A percentile compares a stretch with the other conserved stretches of the same genome.
These are phyloP conservation scores for Eleginops maclovinus DNA, from an alignment of 2,113 vertebrate species.

Conservation along the genomic window DNA sequence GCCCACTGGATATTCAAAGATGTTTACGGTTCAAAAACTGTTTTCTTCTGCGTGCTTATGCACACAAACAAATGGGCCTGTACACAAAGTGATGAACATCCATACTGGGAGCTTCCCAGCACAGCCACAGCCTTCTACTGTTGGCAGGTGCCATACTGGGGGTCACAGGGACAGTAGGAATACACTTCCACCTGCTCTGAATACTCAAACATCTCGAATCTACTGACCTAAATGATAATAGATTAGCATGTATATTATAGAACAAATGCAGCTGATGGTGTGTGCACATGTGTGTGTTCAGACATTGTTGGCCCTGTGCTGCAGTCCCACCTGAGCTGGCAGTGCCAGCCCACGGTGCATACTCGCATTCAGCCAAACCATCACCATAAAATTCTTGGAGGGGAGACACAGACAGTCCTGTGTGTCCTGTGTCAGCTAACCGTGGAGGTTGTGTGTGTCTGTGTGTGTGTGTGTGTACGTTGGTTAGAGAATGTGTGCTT, in stretches of 20 bases:
- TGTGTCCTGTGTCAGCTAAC: conserved; percentile 70
- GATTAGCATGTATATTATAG: conserved; percentile 66
- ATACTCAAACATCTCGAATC: conserved; percentile 43
- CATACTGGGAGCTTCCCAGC: conserved; percentile 55
- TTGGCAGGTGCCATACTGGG: conserved; percentile 24
- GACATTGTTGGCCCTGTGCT: conserved; percentile 49
- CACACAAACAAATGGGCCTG: conserved; percentile 1
- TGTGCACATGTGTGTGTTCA: conserved; percentile 19
- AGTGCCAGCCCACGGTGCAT: conserved; percentile 61
- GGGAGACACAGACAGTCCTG: conserved; percentile 73
- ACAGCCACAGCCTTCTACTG: conserved; percentile 41
- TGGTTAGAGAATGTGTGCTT: conserved; percentile 53
- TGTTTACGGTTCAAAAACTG: conserved; percentile 39
- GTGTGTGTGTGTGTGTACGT: conserved; percentile 56
- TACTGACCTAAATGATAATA: conserved; percentile 35
- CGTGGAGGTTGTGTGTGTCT: conserved; percentile 53
- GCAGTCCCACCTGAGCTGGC: conserved; percentile 70
- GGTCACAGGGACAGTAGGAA: conserved; percentile 33
- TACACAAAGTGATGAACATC: conserved; percentile 38
- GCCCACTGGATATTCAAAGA: conserved; percentile 13
- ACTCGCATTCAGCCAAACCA: conserved; percentile 75
- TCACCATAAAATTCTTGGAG: conserved; percentile 77
- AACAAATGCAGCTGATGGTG: conserved; percentile 15
- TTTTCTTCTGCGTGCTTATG: conserved; percentile 22
- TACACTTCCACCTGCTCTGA: conserved; percentile 59